Percentiles rank a stretch among this genome's conserved stretches.
Evolutionary conservation across 2,888 invertebrate genomes (phyloP).

Genomic region (Cerastoderma edule): DNA sequence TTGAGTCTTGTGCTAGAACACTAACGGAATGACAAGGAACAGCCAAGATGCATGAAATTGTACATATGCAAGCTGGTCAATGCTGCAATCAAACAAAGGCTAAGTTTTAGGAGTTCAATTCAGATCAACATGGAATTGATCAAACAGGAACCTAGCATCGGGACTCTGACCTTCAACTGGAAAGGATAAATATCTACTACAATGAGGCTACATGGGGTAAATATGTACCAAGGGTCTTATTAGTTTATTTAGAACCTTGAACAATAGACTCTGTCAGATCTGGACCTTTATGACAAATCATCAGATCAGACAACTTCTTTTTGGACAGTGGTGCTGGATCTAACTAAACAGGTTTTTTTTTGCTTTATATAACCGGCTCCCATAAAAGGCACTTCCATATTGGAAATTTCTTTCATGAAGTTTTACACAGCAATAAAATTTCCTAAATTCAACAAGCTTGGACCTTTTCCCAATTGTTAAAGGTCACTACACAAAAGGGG

Average conservation of each 20-base stretch:
- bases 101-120: conserved; percentile 28
- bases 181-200: conserved; percentile 27
- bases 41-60: too few species aligned
- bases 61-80: too few species aligned
- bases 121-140: conserved; percentile 26
- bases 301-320: conserved; percentile 97
- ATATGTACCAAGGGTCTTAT: conserved; percentile 96
- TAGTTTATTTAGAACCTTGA: conserved; percentile 97
- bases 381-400: too few species aligned
- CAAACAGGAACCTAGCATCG: conserved; percentile 27
- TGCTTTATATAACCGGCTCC: too few species aligned
- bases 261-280: conserved; percentile 98
- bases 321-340: conserved; percentile 91
- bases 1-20: too few species aligned
- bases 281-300: conserved; percentile 96
- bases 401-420: too few species aligned
- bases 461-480: too few species aligned
- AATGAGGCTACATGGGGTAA: conserved; percentile 86
- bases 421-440: too few species aligned
- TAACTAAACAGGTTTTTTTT: too few species aligned
- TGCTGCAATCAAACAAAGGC: too few species aligned
- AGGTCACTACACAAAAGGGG: conserved; percentile 96
- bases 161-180: conserved; percentile 26
- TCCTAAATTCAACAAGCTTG: too few species aligned
- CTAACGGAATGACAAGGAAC: too few species aligned